Conservation (phyloP, 1,140 invertebrate species). For the Elysia chlorotica region DNA sequence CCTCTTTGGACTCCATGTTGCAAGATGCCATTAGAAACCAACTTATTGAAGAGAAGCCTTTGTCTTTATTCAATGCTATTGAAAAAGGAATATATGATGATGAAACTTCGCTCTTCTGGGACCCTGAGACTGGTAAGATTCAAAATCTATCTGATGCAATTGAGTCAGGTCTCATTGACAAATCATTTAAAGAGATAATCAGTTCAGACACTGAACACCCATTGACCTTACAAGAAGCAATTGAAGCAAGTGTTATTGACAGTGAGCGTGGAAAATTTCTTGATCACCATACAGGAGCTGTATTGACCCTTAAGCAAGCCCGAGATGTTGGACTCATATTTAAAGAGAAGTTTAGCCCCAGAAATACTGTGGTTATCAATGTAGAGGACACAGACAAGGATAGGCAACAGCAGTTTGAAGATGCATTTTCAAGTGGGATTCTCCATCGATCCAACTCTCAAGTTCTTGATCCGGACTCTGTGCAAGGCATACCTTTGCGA, state of each 20-base stretch:
- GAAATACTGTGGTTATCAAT: conserved; percentile 49
- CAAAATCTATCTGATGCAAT: conserved; percentile 69
- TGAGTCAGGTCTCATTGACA: conserved; percentile 64
- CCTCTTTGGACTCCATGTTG: conserved; percentile 47
- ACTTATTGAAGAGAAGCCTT: conserved; percentile 29
- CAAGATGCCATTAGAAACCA: conserved; percentile 36
- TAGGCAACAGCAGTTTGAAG: conserved; percentile 44
- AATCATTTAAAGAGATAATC: conserved; percentile 36
- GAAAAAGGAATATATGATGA: conserved; percentile 41
- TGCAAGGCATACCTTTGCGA: conserved; percentile 49
- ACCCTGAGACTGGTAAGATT: conserved; percentile 67
- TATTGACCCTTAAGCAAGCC: conserved; percentile 35
- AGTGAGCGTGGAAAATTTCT: conserved; percentile 69
- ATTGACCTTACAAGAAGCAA: conserved; percentile 63
- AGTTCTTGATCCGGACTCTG: conserved; percentile 54
- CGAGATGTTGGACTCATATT: conserved; percentile 41
- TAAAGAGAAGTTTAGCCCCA: conserved; percentile 34
- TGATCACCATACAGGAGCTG: conserved; percentile 29
- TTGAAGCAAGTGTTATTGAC: conserved; percentile 76
- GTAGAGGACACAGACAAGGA: conserved; percentile 42
- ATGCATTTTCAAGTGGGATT: conserved; percentile 50
- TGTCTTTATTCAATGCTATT: conserved; percentile 42
- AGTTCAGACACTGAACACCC: conserved; percentile 34
- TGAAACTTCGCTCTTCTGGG: conserved; percentile 68
- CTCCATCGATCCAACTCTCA: conserved; percentile 51